Evolutionary conservation across 2,797 vertebrate species (phyloP).

Genomic region (Darevskia nairensis): DNA sequence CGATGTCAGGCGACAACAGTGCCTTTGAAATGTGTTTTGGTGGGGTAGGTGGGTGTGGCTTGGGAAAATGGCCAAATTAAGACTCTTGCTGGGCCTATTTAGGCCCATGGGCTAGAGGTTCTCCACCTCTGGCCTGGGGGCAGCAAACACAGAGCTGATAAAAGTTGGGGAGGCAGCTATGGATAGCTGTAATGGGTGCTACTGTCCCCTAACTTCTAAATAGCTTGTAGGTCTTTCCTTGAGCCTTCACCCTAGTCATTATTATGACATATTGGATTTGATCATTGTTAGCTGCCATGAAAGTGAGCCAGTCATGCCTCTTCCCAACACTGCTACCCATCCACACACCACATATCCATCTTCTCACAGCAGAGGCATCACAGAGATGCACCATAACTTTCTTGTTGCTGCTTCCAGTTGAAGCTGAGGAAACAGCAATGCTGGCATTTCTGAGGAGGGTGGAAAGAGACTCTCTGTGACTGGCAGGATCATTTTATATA

Average conservation of each 20-base stretch:
- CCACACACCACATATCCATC: background rate
- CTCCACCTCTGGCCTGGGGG: background rate
- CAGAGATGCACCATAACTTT: background rate
- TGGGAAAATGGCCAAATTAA: background rate
- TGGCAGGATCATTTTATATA: no score
- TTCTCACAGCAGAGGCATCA: background rate
- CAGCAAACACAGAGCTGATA: background rate
- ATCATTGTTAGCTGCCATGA: background rate
- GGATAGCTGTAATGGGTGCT: background rate
- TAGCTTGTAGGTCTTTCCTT: background rate
- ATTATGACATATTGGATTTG: background rate
- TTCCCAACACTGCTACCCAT: background rate
- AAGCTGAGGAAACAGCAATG: background rate
- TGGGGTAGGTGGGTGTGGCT: no score
- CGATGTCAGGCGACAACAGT: no score
- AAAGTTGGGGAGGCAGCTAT: background rate
- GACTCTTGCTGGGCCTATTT: no score
- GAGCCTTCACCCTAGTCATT: background rate
- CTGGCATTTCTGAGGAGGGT: background rate
- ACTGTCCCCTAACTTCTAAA: background rate
- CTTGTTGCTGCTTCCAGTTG: background rate
- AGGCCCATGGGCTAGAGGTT: background rate
- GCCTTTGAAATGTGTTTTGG: no score
- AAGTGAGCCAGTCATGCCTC: background rate
- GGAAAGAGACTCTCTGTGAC: no score